Evolutionary conservation across 2,113 vertebrate species (phyloP).

Genomic region (Oriolus oriolus): DNA sequence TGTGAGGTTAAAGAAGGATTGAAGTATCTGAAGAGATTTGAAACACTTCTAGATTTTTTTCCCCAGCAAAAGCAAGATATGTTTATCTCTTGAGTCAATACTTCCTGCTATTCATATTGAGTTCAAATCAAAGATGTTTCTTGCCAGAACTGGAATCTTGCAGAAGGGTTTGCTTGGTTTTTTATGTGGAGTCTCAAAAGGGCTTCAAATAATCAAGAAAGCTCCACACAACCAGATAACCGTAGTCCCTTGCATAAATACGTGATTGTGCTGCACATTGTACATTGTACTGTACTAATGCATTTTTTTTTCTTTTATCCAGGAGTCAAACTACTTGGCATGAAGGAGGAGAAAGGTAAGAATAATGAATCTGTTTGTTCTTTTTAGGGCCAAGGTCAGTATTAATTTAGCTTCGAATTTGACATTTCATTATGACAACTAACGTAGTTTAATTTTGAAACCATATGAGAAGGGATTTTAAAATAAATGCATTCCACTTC

Average conservation of each 20-base stretch:
- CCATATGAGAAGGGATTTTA: background rate
- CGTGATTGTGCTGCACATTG: background rate
- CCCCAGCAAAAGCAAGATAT: background rate
- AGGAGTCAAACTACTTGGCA: background rate
- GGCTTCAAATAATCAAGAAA: background rate
- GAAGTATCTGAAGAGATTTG: background rate
- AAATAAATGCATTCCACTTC: background rate
- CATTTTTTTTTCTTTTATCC: background rate
- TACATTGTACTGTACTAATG: background rate
- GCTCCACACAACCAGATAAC: background rate
- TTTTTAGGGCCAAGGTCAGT: background rate
- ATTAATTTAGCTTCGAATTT: background rate
- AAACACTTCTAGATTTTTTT: background rate
- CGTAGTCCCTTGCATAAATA: background rate
- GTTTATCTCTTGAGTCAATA: background rate
- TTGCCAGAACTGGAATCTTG: background rate
- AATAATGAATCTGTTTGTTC: background rate
- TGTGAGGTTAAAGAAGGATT: background rate
- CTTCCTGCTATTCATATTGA: background rate
- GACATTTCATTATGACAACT: background rate
- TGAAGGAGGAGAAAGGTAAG: background rate
- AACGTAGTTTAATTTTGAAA: background rate
- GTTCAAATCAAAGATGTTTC: background rate
- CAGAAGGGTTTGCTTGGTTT: background rate
- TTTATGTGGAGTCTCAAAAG: background rate